Percentiles rank a stretch among this genome's conserved stretches.
Evolutionary conservation across 2,797 vertebrate genomes (phyloP).

Genomic region (Glossophaga mutica): DNA sequence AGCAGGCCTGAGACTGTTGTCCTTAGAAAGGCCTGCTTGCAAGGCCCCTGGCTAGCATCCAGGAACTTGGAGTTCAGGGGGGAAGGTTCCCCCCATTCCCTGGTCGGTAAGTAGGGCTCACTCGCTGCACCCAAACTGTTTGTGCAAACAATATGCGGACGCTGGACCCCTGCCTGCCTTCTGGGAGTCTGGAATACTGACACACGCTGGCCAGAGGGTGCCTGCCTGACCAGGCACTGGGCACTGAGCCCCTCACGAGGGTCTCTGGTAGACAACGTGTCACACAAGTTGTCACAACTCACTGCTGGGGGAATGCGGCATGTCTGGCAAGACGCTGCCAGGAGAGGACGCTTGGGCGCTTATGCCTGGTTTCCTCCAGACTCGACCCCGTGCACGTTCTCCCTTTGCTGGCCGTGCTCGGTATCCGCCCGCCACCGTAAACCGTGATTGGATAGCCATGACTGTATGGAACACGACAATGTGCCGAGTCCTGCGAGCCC

Average conservation of each 20-base stretch:
- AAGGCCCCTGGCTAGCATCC: neutral
- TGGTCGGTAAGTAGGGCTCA: neutral
- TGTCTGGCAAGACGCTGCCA: neutral
- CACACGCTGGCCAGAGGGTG: neutral
- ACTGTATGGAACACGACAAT: neutral
- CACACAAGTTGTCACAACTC: neutral
- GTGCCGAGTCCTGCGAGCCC: neutral
- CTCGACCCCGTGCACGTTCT: neutral
- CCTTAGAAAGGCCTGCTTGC: neutral
- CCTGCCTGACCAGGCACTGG: neutral
- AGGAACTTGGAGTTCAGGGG: neutral
- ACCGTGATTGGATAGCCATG: neutral
- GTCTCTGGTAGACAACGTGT: neutral
- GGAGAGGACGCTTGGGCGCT: neutral
- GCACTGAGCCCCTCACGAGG: neutral
- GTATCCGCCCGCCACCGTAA: neutral
- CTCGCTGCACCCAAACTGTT: neutral
- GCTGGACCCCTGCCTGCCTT: neutral
- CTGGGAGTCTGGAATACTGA: neutral
- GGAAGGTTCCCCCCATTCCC: neutral
- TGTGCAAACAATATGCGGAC: neutral
- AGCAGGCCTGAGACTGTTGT: neutral
- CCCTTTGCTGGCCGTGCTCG: neutral
- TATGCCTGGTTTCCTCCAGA: neutral
- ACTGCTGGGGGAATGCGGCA: neutral